Conservation (phyloP, 2,888 invertebrate species). For the Drosophila paranaensis region DNA sequence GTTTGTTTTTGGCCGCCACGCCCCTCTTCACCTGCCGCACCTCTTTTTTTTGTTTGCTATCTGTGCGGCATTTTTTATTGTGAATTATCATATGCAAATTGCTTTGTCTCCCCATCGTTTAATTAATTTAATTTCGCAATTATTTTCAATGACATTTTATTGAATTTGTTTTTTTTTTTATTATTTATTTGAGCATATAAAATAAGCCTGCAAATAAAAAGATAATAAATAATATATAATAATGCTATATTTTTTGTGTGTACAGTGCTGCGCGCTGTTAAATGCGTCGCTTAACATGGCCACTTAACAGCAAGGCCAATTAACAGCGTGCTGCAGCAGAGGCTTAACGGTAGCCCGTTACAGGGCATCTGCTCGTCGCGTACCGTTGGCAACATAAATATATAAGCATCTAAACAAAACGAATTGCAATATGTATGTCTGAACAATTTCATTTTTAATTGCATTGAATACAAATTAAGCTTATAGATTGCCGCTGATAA, state of each 20-base stretch:
- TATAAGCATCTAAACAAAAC: constrained; percentile 46
- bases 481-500: constrained; percentile 60
- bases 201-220: constrained; percentile 15
- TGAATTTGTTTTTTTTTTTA: constrained; percentile 26
- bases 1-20: constrained; percentile 40
- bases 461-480: constrained; percentile 68
- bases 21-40: not conserved
- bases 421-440: constrained; percentile 31
- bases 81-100: constrained; percentile 67
- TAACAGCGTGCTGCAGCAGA: constrained; percentile 33
- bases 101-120: constrained; percentile 22
- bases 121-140: constrained; percentile 60
- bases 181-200: constrained; percentile 58
- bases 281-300: constrained; percentile 22
- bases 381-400: constrained; percentile 12
- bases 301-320: constrained; percentile 39
- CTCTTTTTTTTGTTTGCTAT: not conserved
- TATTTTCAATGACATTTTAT: constrained; percentile 66
- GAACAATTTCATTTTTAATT: constrained; percentile 59
- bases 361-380: not conserved
- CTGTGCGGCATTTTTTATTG: constrained; percentile 38
- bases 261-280: constrained; percentile 14
- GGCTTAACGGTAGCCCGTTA: no score
- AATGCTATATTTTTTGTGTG: not conserved
- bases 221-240: constrained; percentile 7